Evolutionary conservation across 2,113 vertebrate genomes (phyloP).

Genomic region (Crotalus horridus): DNA sequence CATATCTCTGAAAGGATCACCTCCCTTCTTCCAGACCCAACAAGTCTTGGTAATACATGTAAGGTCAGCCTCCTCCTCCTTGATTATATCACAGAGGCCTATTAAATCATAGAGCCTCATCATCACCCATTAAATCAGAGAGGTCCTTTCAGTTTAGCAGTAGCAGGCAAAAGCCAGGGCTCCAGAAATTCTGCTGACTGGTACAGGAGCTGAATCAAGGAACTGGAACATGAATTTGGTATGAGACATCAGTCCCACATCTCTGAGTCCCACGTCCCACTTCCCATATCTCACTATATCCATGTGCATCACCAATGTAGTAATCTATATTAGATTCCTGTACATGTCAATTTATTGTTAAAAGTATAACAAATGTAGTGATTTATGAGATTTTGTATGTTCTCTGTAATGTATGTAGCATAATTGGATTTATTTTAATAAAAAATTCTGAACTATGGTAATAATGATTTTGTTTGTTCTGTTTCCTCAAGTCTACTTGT

Average conservation of each 20-base stretch:
- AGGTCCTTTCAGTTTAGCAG: background rate
- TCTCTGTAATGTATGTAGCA: background rate
- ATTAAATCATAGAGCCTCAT: background rate
- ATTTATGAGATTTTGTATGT: background rate
- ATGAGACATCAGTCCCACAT: background rate
- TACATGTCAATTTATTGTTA: background rate
- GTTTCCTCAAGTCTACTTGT: background rate
- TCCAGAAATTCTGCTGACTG: background rate
- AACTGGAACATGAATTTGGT: background rate
- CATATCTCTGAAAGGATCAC: background rate
- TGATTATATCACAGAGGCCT: background rate
- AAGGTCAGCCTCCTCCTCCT: background rate
- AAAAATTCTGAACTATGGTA: background rate
- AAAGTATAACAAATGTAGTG: background rate
- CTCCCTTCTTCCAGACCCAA: background rate
- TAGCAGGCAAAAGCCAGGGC: background rate
- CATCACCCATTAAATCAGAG: background rate
- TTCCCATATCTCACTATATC: background rate
- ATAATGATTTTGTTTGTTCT: background rate
- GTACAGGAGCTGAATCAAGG: background rate
- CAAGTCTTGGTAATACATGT: background rate
- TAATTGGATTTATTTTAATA: background rate
- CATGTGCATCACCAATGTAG: background rate
- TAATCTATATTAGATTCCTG: background rate
- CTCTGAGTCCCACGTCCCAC: background rate